Evolutionary conservation across 2,888 invertebrate species (phyloP), one percentile per base, ranked within the genome.

Genomic region (Tetheella fluctuosa): DNA sequence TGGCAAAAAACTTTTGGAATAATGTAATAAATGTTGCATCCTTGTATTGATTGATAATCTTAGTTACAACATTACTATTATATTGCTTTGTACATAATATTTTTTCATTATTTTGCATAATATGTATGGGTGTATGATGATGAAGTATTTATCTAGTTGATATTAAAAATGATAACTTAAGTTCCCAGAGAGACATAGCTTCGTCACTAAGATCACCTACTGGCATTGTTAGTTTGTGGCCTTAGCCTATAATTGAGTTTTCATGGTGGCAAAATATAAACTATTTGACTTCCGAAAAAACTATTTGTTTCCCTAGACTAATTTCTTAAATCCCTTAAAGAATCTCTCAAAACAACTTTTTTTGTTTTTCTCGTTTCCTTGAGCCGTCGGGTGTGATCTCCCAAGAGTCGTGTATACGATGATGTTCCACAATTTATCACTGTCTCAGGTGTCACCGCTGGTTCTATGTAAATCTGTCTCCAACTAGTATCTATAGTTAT

Each of bases 381-480:
- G 42, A 17, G 42, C 34, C 12, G 23, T 20, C 34, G 7, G 20
- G 5, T 37, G 20, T 55, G 55, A 34, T 55, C 20, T 55, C 34
- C 12, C 34, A 17, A 34, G 20, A 12, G 20, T 37, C 34, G 20
- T 34, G 17, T 10, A 2, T 17, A 5, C 48, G 37, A 34, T 34
- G 55, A 55, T 55, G 34, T 34, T 23, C 23, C 20, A 23, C 15
- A 20, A 53, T 58, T 53, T 52, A 53, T 58, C 58, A 58, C 53
- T 53, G 58, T 58, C 58, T 23, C 52, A 53, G 52, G 20, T 58
- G 30, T 30, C 30, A 52, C 57, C 52, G 7, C 25, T 30, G 28
- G 13, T 23, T 17, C 30, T 30, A 48, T 8, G 58, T 42, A 58
- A 52, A 52, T 34, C 54, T 17, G 20, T 55, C 4, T 17, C 7